Evolutionary conservation across 2,888 invertebrate species (phyloP), one percentile per base, ranked within the genome.

Genomic region (Rhimphoctona megacephalus): DNA sequence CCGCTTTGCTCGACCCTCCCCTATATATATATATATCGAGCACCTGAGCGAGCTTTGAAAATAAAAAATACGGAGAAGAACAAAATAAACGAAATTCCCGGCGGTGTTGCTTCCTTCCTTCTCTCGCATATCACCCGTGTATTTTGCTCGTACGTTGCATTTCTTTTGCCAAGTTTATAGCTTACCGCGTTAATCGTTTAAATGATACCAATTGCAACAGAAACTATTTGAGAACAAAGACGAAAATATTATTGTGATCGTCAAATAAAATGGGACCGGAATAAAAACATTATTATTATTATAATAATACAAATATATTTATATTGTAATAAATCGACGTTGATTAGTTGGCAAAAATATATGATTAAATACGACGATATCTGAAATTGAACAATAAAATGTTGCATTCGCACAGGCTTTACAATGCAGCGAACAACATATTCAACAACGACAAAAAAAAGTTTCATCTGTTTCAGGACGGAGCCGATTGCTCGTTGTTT

Each of bases 391-490:
- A 66, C 6, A 33, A 25, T 66, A 49, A 11, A 79, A 69, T 54
- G 14, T 39, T 54, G 54, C 17, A 39, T 52, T 52, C 22, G 54
- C 67, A 57, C 19, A 57, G 67, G 80, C 81, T 81, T 83, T 36
- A 30, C 57, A 81, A 79, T 85, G 82, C 77, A 88, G 74, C 81
- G 85, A 80, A 49, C 74, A 76, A 81, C 77, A 87, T 88, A 52
- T 46, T 52, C 39, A 69, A 25, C n/a, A 39, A 61, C 57, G 30
- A 49, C 49, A 70, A 70, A 89, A 90, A 92, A 88, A 89, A 30
- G 89, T 93, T 93, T 93, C 90, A 90, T 94, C 93, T 94, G 94
- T 94, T 94, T 92, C 94, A 94, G 94, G 93, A 93, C 88, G 93
- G 90, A 92, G 94, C 92, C 89, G 93, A 91, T 91, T 87, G 89